Evolutionary conservation across 2,888 invertebrate species (phyloP).

Genomic region (Cephus rjabovi): DNA sequence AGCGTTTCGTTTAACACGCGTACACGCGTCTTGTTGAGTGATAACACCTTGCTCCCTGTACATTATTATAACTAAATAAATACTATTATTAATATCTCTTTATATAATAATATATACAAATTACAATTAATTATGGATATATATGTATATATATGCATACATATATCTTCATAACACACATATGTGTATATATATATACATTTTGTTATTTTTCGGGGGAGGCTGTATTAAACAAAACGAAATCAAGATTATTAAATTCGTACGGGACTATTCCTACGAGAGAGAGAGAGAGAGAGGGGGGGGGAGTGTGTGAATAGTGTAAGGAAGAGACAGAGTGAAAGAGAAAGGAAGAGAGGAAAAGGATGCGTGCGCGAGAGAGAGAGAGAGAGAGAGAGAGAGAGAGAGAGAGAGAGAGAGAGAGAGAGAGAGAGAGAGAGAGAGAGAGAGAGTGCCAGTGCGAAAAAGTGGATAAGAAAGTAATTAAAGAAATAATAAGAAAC

Average conservation of each 20-base stretch:
- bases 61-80: constrained; percentile 58
- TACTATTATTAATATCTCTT: constrained; percentile 62
- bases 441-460: not conserved
- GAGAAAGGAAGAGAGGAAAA: not conserved
- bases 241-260: constrained; percentile 37
- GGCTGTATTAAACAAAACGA: constrained; percentile 23
- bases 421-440: too few species aligned
- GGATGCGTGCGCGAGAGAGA: not conserved
- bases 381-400: not conserved
- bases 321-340: not conserved
- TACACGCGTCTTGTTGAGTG: constrained; percentile 36
- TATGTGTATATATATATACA: constrained; percentile 45
- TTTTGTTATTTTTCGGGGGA: constrained; percentile 56
- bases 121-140: constrained; percentile 53
- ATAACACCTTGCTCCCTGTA: constrained; percentile 55
- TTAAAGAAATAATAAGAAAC: not conserved
- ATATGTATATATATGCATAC: constrained; percentile 53
- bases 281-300: constrained; percentile 31
- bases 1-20: constrained; percentile 43
- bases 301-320: not conserved
- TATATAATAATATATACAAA: constrained; percentile 61
- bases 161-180: constrained; percentile 28
- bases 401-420: too few species aligned
- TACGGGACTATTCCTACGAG: constrained; percentile 40
- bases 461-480: not conserved